Conservation (phyloP, 2,797 vertebrate species). For the Pseudochaenichthys georgianus region DNA sequence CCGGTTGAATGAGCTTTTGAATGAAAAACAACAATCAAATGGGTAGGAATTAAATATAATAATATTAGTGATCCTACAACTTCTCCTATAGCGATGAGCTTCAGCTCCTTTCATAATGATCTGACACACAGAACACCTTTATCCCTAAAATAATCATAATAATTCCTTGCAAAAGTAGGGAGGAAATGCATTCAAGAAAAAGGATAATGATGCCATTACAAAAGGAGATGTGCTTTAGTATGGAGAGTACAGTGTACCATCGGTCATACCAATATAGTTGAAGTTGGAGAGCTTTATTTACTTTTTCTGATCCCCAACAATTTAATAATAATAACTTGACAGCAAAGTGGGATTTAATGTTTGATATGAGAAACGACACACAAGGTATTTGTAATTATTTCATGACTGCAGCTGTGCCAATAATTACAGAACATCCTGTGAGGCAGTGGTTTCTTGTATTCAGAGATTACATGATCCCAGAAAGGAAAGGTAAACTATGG, state of each 20-base stretch:
- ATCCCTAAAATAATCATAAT: slow-evolving; percentile 12
- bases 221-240: neutral
- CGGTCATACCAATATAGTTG: neutral
- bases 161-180: neutral
- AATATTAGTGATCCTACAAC: neutral
- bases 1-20: no score
- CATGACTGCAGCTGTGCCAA: neutral
- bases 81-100: neutral
- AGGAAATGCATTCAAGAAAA: neutral
- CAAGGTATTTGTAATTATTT: neutral
- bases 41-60: no score
- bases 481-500: slow-evolving; percentile 7
- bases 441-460: neutral
- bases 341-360: slow-evolving; percentile 6
- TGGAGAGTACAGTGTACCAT: neutral
- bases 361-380: neutral
- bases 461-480: neutral
- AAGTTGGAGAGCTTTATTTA: neutral
- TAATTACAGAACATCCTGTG: slow-evolving; percentile 9
- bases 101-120: slow-evolving; percentile 7
- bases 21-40: no score
- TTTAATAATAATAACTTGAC: neutral
- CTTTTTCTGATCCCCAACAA: neutral
- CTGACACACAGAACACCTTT: slow-evolving; percentile 3
- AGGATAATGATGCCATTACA: neutral